Percentiles rank a stretch among this genome's conserved stretches.
phyloP scores from a whole-genome alignment of 2,888 invertebrate species.

The Lithosia quadra region DNA sequence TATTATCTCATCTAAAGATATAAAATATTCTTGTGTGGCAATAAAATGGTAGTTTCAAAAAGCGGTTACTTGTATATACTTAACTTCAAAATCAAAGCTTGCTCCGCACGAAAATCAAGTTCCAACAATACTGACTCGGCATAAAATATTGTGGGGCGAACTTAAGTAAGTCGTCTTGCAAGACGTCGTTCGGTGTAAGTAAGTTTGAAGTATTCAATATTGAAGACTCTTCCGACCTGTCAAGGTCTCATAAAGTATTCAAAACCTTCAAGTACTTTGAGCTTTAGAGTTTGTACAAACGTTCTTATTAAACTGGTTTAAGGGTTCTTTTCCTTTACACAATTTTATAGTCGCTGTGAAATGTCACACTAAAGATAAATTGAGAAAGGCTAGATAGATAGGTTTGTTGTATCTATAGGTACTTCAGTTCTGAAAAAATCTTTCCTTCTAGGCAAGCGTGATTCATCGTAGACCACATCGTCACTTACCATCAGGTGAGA shows the following conservation, averaged over 20 bases:
- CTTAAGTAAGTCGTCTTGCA: neutral
- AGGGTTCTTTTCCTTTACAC: neutral
- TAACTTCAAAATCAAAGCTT: neutral
- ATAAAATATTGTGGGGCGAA: neutral
- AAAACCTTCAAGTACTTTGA: neutral
- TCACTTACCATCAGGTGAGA: too few species aligned
- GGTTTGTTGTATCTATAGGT: slow-evolving; percentile 6
- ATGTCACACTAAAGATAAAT: slow-evolving; percentile 13
- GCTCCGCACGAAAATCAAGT: neutral
- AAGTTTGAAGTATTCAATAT: slow-evolving; percentile 2
- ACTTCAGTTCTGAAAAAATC: slow-evolving; percentile 30
- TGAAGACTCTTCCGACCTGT: neutral
- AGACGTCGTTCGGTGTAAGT: neutral
- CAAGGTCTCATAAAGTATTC: neutral
- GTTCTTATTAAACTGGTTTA: neutral
- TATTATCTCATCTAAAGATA: neutral
- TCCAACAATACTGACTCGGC: neutral
- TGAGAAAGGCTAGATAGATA: slow-evolving; percentile 51
- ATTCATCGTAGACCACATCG: too few species aligned
- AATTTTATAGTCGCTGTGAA: neutral
- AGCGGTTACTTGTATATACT: neutral
- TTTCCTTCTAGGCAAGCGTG: too few species aligned
- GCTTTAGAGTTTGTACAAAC: neutral
- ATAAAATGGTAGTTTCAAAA: neutral
- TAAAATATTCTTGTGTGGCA: neutral